A percentile compares a stretch with the other conserved stretches of the same genome.
phyloP scores from a whole-genome alignment of 2,888 invertebrate species.

The Stenichneumon culpator region DNA sequence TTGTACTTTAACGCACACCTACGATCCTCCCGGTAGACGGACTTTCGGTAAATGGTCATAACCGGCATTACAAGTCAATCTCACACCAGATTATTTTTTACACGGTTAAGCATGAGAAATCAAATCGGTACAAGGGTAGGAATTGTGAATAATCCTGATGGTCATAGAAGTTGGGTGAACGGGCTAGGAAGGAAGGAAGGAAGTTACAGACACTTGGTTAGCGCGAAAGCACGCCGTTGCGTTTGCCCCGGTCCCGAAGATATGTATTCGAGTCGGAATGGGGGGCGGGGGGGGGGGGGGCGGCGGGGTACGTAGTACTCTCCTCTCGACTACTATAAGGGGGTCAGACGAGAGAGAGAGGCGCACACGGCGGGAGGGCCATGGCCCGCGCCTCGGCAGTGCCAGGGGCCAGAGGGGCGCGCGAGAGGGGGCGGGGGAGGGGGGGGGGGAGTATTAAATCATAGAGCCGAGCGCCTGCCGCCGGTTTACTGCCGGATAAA shows the following conservation, averaged over 20 bases:
- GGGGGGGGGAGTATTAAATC: constrained; percentile 84
- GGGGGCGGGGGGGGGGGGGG: constrained; percentile 1
- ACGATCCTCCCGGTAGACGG: no score
- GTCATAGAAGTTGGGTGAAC: background rate
- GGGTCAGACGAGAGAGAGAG: constrained; percentile 58
- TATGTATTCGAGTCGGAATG: constrained; percentile 48
- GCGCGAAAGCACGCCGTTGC: constrained; percentile 55
- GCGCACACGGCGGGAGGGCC: constrained; percentile 57
- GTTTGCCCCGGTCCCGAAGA: constrained; percentile 41
- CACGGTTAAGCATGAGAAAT: constrained; percentile 2
- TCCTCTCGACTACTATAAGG: constrained; percentile 54
- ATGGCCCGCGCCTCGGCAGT: constrained; percentile 50
- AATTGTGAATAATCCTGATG: constrained; percentile 55
- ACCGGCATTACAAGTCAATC: no score
- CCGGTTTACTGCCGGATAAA: constrained; percentile 85
- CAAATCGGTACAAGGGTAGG: constrained; percentile 40
- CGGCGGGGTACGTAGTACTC: constrained; percentile 37
- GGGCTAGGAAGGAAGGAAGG: constrained; percentile 41
- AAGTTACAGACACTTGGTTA: constrained; percentile 65
- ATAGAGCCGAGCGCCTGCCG: constrained; percentile 84
- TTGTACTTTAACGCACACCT: no score
- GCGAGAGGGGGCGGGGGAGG: constrained; percentile 64
- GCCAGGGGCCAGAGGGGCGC: constrained; percentile 65
- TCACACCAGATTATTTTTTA: background rate
- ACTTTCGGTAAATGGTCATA: no score